Conservation (phyloP, 2,113 vertebrate genomes). For the Colinus virginianus region DNA sequence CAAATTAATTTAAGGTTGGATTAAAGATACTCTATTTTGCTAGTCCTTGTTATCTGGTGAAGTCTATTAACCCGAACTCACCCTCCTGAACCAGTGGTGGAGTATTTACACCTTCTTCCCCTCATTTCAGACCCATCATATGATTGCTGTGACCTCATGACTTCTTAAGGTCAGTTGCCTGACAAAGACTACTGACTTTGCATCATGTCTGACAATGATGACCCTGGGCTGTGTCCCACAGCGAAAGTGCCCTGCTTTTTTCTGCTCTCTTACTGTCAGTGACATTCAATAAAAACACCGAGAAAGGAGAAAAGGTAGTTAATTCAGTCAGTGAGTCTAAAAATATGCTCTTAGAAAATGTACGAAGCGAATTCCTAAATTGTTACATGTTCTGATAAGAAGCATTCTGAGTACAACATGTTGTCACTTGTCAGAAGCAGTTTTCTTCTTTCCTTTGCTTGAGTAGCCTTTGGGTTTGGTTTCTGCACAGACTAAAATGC, state of each 20-base stretch:
- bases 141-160: not conserved
- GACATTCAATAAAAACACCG: not conserved
- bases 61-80: too few species aligned
- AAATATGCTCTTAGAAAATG: not conserved
- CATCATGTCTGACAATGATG: not conserved
- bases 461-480: not conserved
- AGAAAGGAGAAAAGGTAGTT: not conserved
- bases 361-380: not conserved
- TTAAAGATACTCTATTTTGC: not conserved
- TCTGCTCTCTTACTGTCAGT: not conserved
- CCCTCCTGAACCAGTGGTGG: not conserved
- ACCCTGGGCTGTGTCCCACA: not conserved
- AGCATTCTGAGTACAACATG: not conserved
- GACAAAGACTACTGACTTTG: not conserved
- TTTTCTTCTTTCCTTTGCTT: conserved; percentile 19
- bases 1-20: not conserved
- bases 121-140: not conserved
- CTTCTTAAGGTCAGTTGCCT: not conserved
- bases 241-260: not conserved
- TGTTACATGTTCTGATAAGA: not conserved
- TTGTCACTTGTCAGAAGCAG: conserved; percentile 37
- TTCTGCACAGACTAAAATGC: not conserved
- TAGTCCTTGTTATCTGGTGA: not conserved
- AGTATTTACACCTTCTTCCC: not conserved
- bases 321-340: conserved; percentile 10